Conservation (phyloP, 2,888 invertebrate species). For the Drosophila rubida region DNA sequence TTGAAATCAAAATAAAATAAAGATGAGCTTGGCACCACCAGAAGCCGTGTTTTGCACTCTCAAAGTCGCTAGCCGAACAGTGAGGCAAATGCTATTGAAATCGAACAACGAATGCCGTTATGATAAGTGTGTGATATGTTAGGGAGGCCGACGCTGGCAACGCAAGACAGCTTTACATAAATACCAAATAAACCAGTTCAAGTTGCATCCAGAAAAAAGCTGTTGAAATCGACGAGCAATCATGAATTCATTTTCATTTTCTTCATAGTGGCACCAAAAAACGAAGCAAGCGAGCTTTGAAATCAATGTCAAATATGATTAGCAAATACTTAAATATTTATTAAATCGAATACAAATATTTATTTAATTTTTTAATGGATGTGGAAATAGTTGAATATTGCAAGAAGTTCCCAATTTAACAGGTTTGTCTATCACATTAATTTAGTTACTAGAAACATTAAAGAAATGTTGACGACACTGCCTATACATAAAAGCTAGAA, state of each 20-base stretch:
- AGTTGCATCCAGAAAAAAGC: neutral
- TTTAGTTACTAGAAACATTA: too few species aligned
- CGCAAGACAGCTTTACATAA: neutral
- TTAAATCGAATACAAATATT: too few species aligned
- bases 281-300: neutral
- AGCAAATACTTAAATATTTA: too few species aligned
- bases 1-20: constrained; percentile 18
- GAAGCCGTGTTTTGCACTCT: neutral
- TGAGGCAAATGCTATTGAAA: constrained; percentile 27
- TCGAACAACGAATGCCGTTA: neutral
- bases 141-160: neutral
- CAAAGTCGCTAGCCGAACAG: constrained; percentile 31
- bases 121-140: neutral
- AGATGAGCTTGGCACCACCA: constrained; percentile 38
- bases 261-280: neutral
- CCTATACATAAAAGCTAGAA: too few species aligned
- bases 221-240: neutral
- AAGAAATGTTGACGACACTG: too few species aligned
- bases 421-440: too few species aligned
- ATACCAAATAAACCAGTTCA: neutral
- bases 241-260: neutral
- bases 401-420: too few species aligned
- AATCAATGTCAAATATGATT: neutral
- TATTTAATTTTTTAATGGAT: too few species aligned
- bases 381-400: too few species aligned